phyloP scores from a whole-genome alignment of 2,888 invertebrate genomes.

The Eupithecia exiguata region DNA sequence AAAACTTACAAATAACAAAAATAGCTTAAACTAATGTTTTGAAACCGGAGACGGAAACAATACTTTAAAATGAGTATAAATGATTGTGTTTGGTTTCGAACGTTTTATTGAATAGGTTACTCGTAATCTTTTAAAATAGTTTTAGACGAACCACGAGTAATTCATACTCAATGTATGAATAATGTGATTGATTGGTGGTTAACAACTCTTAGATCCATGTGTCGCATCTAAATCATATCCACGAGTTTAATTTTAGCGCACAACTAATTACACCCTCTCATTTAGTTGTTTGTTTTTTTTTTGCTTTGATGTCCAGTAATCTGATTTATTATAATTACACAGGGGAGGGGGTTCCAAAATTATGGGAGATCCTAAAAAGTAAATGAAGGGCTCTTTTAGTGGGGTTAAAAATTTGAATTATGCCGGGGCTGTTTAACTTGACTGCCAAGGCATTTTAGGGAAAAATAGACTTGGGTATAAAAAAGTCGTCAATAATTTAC shows the following conservation, averaged over 20 bases:
- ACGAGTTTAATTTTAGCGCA: neutral
- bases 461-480: neutral
- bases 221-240: neutral
- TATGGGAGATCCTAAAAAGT: constrained; percentile 42
- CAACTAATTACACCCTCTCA: constrained; percentile 34
- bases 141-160: too few species aligned
- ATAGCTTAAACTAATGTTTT: too few species aligned
- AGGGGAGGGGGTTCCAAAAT: constrained; percentile 32
- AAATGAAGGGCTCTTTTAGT: constrained; percentile 39
- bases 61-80: neutral
- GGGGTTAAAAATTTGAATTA: constrained; percentile 33
- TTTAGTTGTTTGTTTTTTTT: constrained; percentile 40
- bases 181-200: neutral
- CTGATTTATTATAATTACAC: constrained; percentile 44
- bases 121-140: too few species aligned
- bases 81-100: neutral
- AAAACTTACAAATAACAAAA: neutral
- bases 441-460: neutral
- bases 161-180: too few species aligned
- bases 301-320: constrained; percentile 45
- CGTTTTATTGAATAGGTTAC: neutral
- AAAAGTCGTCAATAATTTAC: neutral
- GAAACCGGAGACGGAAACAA: too few species aligned
- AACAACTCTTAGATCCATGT: neutral
- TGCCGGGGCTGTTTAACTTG: constrained; percentile 21